phyloP scores from a whole-genome alignment of 2,113 vertebrate genomes.

The Petaurus breviceps region DNA sequence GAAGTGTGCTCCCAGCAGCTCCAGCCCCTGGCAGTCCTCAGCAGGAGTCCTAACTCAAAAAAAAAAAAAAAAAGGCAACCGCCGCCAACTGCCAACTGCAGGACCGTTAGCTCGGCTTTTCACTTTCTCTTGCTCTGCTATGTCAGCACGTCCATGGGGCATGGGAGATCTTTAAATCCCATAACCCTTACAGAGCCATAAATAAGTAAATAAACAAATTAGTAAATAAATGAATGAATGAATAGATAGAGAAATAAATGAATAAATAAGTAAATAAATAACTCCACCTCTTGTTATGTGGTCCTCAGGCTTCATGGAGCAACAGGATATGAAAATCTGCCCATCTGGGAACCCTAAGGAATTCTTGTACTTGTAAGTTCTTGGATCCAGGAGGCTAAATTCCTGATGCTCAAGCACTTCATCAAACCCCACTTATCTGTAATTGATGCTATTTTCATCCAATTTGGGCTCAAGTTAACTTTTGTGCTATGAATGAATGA shows the following conservation, averaged over 20 bases:
- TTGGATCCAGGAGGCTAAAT: not conserved
- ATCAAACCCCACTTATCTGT: slow-evolving; percentile 15
- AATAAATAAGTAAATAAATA: not conserved
- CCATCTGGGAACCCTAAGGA: not conserved
- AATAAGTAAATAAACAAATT: not conserved
- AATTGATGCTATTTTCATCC: not conserved
- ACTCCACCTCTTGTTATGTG: not conserved
- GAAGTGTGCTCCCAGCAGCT: too few relatives aligned
- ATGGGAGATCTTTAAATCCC: too few relatives aligned
- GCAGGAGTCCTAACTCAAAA: too few relatives aligned
- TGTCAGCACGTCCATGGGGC: too few relatives aligned
- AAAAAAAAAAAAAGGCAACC: too few relatives aligned
- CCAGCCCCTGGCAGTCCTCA: too few relatives aligned
- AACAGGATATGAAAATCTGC: not conserved
- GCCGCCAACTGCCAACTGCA: too few relatives aligned
- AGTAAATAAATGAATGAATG: too few relatives aligned
- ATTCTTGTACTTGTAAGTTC: not conserved
- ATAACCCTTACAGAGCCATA: too few relatives aligned
- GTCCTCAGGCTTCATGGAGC: not conserved
- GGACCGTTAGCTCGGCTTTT: too few relatives aligned
- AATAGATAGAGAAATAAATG: too few relatives aligned
- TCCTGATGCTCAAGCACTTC: not conserved
- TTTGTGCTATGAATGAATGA: not conserved
- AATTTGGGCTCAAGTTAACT: not conserved
- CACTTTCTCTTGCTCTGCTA: too few relatives aligned